Evolutionary conservation across 2,888 invertebrate genomes (phyloP).

Genomic region (Pyrochroa serraticornis): DNA sequence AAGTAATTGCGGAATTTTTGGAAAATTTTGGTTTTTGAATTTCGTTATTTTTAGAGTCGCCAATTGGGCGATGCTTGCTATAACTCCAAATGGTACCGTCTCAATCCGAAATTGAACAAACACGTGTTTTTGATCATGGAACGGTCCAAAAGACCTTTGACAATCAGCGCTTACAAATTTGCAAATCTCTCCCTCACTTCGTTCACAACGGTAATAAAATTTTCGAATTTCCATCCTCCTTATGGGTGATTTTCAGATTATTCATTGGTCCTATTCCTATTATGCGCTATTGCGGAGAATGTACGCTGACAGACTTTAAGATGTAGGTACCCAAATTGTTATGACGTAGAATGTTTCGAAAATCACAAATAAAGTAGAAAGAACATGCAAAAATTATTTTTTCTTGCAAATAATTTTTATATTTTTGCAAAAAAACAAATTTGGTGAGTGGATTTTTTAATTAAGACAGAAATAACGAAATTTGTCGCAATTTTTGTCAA

Average conservation of each 20-base stretch:
- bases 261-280: slow-evolving; percentile 5
- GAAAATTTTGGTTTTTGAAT: background rate
- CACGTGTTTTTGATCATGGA: slow-evolving; percentile 5
- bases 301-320: no score
- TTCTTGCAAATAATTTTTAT: no score
- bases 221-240: background rate
- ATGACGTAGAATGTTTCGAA: no score
- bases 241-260: background rate
- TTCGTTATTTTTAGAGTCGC: background rate
- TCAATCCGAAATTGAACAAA: background rate
- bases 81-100: background rate
- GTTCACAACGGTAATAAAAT: background rate
- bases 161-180: background rate
- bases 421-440: no score
- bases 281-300: slow-evolving; percentile 1
- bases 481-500: no score
- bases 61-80: slow-evolving; percentile 1
- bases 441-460: no score
- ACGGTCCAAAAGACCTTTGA: slow-evolving; percentile 3
- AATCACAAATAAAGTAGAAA: no score
- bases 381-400: no score
- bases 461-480: no score
- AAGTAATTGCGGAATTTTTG: background rate
- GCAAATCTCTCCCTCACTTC: slow-evolving; percentile 1
- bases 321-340: no score